These are phyloP conservation scores for Actenoides lindsayi DNA, from an alignment of 2,113 vertebrate genomes.

Conservation along the genomic window DNA sequence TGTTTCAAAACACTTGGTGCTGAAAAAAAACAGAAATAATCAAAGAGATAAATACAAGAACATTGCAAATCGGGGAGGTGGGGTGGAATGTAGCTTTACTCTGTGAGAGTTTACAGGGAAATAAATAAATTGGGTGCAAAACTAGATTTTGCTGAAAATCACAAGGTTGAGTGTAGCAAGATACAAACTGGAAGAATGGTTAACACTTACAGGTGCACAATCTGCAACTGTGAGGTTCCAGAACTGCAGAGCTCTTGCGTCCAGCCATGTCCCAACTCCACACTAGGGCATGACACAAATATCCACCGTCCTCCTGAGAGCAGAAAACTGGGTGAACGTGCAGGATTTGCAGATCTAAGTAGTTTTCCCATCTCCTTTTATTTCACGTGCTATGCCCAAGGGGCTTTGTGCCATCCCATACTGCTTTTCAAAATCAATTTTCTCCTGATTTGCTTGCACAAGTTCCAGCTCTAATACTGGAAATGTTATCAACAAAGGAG, in stretches of 20 bases:
- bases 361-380: background rate
- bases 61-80: background rate
- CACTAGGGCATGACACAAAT: fast-evolving
- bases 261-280: fast-evolving
- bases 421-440: background rate
- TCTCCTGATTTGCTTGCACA: background rate
- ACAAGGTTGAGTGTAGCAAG: background rate
- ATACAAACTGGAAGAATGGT: background rate
- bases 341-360: background rate
- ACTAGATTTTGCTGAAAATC: background rate
- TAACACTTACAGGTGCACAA: background rate
- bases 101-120: background rate
- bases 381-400: background rate
- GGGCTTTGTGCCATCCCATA: background rate
- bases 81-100: background rate
- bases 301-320: background rate
- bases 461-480: background rate
- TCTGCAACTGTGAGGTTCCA: background rate
- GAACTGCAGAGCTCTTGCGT: background rate
- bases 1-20: background rate
- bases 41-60: background rate
- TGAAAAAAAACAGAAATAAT: background rate
- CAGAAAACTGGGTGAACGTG: background rate
- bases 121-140: background rate
- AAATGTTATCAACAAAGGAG: background rate